Evolutionary conservation across 1,140 invertebrate genomes (phyloP), one percentile per base, ranked within the genome.

Genomic region (Pentalonia nigronervosa): DNA sequence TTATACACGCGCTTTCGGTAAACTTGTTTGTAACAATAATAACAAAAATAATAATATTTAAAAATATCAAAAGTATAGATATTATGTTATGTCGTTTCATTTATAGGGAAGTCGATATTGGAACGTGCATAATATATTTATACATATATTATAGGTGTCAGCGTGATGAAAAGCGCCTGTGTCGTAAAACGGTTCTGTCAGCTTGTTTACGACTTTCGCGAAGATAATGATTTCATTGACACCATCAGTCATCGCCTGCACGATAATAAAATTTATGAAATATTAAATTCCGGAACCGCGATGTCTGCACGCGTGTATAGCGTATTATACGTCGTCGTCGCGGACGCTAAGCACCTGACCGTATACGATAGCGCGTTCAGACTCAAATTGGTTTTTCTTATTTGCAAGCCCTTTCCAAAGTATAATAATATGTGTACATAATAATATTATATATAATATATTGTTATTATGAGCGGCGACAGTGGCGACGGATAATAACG

Each of bases 201-300:
- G 87, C 8, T 56, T 89, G 88, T 89, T 89, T 89, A 89, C 88
- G 88, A 89, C 50, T 89, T 89, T 53, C 23, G 34, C 11, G 50
- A 36, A 50, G 50, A 41, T 89, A 89, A 89, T 41, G 36, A 89
- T 56, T 89, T 89, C 88, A 89, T 89, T 56, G 88, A 89, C 48
- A 56, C 34, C 50, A n/a, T 76, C 60, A n/a, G 60, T 76, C 88
- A 88, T 48, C 34, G 34, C 34, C 25, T 23, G 34, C 34, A 41
- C 23, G n/a, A 48, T 89, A 56, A 56, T 89, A 56, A 56, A 89
- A 89, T 89, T 9, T 34, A 53, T 41, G 23, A 53, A 34, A 56
- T 56, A 36, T 23, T 56, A 89, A 89, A 89, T 89, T 89, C 48
- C n/a, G 48, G 11, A 34, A 36, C 86, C 23, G n/a, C 9, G n/a